Evolutionary conservation across 2,888 invertebrate genomes (phyloP).

Genomic region (Cephus spinipes): DNA sequence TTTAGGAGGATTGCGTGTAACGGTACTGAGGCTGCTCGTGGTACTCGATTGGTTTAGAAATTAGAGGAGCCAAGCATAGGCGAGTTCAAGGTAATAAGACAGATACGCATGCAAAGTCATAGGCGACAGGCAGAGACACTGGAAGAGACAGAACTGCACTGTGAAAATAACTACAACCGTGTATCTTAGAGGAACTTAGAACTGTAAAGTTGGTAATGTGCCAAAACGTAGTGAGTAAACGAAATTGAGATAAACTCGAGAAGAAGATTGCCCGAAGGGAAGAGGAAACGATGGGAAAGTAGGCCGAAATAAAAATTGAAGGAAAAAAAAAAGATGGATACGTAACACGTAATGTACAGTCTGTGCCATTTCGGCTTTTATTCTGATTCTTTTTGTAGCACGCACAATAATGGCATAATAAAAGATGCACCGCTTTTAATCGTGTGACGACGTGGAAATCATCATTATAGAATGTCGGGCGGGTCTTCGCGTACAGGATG

Average conservation of each 20-base stretch:
- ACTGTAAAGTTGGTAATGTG: constrained; percentile 22
- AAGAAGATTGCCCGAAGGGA: not conserved
- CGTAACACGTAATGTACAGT: constrained; percentile 2
- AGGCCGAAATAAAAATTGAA: constrained; percentile 1
- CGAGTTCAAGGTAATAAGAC: too few species aligned
- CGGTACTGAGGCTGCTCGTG: not conserved
- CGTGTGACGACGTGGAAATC: not conserved
- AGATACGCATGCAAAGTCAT: not conserved
- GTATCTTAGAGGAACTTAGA: not conserved
- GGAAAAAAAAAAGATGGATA: constrained; percentile 7
- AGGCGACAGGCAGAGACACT: not conserved
- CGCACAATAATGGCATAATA: constrained; percentile 30
- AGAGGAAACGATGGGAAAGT: constrained; percentile 15
- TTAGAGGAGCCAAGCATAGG: not conserved
- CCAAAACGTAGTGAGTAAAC: constrained; percentile 28
- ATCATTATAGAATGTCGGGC: not conserved
- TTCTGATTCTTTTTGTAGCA: constrained; percentile 23
- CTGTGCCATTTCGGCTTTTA: not conserved
- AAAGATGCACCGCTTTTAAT: constrained; percentile 31
- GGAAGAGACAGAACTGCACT: not conserved
- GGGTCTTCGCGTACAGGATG: not conserved
- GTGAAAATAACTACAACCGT: not conserved
- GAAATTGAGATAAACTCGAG: not conserved
- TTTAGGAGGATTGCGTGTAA: not conserved
- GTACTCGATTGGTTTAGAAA: not conserved